These are phyloP conservation scores for Brachionus calyciflorus DNA, from an alignment of 1,140 invertebrate genomes.

Conservation along the genomic window DNA sequence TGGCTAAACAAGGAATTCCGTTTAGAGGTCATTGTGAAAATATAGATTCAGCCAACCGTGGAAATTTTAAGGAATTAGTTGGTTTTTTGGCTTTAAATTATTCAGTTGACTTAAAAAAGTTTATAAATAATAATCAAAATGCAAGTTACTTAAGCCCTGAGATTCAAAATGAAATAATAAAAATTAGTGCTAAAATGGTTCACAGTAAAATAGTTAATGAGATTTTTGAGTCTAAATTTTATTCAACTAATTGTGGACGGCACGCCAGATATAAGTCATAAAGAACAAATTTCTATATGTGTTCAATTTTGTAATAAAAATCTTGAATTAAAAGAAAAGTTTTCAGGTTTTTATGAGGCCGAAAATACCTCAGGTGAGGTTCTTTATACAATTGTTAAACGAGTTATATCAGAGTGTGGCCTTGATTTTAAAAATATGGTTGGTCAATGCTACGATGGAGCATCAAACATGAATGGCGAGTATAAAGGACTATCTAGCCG, in stretches of 20 bases:
- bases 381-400: not conserved
- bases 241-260: conserved; percentile 12
- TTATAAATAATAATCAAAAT: not conserved
- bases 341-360: not conserved
- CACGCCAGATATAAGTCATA: not conserved
- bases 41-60: not conserved
- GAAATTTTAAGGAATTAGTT: conserved; percentile 23
- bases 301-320: not conserved
- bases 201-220: not conserved
- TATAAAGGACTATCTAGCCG: not conserved
- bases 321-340: conserved; percentile 22
- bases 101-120: not conserved
- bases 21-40: not conserved
- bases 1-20: too few species aligned
- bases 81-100: not conserved
- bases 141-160: not conserved
- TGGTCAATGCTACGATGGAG: conserved; percentile 20
- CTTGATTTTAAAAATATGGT: not conserved
- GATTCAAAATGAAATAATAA: conserved; percentile 24
- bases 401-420: not conserved
- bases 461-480: not conserved
- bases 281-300: conserved; percentile 25
- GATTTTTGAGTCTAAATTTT: not conserved
- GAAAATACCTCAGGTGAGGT: not conserved
- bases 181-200: not conserved